phyloP scores from a whole-genome alignment of 2,113 vertebrate species.

The Catharus bicknelli region DNA sequence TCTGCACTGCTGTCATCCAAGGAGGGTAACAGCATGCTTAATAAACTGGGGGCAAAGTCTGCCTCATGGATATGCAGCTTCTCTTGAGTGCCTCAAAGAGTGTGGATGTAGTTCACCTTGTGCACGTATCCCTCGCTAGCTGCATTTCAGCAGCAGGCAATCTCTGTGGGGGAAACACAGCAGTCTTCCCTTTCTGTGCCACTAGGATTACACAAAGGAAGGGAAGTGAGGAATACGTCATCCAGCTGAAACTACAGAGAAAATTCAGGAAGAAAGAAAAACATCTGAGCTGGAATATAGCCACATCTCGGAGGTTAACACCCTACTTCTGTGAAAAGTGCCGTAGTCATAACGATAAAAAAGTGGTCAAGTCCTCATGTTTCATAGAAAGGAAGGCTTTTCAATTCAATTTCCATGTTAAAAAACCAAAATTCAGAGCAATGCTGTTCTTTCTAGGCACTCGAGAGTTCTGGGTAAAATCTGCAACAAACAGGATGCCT shows the following conservation, averaged over 20 bases:
- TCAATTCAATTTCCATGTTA: not conserved
- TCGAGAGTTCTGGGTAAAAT: not conserved
- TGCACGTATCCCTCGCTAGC: not conserved
- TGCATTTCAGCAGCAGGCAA: not conserved
- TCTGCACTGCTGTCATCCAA: not conserved
- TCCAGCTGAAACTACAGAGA: slow-evolving; percentile 35
- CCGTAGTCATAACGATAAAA: not conserved
- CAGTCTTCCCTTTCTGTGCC: slow-evolving; percentile 26
- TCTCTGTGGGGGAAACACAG: slow-evolving; percentile 18
- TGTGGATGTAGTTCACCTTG: not conserved
- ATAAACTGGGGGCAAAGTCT: not conserved
- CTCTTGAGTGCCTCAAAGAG: not conserved
- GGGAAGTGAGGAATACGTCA: slow-evolving; percentile 55
- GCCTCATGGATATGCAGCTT: not conserved
- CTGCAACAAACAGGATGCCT: not conserved
- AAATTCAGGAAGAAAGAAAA: slow-evolving; percentile 54
- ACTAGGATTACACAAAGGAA: slow-evolving; percentile 49
- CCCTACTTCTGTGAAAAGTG: slow-evolving; percentile 32
- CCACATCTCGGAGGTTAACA: slow-evolving; percentile 37
- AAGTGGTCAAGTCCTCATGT: not conserved
- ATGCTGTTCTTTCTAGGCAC: not conserved
- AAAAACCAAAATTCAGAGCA: not conserved
- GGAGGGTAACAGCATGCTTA: not conserved
- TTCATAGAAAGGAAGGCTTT: slow-evolving; percentile 25
- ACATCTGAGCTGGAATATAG: slow-evolving; percentile 30